phyloP scores from a whole-genome alignment of 2,888 invertebrate species.

The Germaria angustata region DNA sequence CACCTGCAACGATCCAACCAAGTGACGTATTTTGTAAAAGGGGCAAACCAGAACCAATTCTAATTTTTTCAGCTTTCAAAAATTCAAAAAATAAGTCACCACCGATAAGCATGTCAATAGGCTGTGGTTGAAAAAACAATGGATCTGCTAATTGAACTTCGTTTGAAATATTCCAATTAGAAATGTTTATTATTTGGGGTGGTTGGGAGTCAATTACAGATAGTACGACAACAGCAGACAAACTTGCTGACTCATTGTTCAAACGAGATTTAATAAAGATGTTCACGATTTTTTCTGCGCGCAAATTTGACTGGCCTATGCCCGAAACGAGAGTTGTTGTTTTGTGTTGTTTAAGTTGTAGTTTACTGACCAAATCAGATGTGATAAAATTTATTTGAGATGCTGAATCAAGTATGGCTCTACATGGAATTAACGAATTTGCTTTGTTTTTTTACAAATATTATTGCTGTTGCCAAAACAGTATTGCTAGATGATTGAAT shows the following conservation, averaged over 20 bases:
- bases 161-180: no score
- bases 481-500: background rate
- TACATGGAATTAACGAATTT: no score
- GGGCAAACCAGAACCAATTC: conserved; percentile 46
- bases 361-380: no score
- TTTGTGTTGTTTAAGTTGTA: no score
- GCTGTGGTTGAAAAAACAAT: conserved; percentile 53
- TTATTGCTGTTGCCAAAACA: conserved; percentile 40
- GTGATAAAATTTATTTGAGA: no score
- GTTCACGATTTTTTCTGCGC: no score
- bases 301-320: no score
- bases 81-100: conserved; percentile 67
- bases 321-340: no score
- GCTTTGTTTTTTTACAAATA: conserved; percentile 60
- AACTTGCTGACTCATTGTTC: background rate
- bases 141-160: conserved; percentile 64
- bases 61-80: conserved; percentile 65
- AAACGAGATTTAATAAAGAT: background rate
- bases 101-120: conserved; percentile 62
- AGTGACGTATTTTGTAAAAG: conserved; percentile 65
- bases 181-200: no score
- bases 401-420: no score
- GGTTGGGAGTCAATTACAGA: no score
- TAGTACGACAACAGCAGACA: conserved; percentile 59
- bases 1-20: conserved; percentile 65